Evolutionary conservation across 2,888 invertebrate species (phyloP), one percentile per base, ranked within the genome.

Genomic region (Agonopterix heracliana): DNA sequence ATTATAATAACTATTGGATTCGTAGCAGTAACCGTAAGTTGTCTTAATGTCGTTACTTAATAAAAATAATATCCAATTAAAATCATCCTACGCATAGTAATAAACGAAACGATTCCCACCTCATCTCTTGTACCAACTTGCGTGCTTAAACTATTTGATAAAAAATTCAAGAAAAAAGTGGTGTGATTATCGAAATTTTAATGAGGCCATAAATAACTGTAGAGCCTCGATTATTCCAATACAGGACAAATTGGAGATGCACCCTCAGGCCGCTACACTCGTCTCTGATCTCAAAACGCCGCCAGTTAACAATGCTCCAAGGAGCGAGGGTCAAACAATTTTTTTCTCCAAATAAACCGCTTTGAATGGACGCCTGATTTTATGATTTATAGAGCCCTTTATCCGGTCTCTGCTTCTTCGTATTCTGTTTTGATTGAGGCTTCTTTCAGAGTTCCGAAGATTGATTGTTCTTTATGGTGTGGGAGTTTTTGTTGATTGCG

Each of bases 391-490:
- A 81, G 73, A 71, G 63, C 74, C 81, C 78, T 85, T 86, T 85
- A 87, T 85, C 74, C 78, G 71, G 73, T 70, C 73, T 64, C 74
- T 73, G 77, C 79, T 81, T 77, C 84, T 75, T 68, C 74, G 78
- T 81, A 81, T 81, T 85, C 77, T 87, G 78, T 88, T 88, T 86
- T 86, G 87, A 88, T 86, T 87, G 86, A 81, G 78, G 81, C 72
- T 78, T 77, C 85, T 85, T 84, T 85, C 79, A 82, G 71, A 70
- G 74, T 64, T 63, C 69, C 71, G 67, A 83, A 87, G 87, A 88
- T 88, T 85, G 85, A 87, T 88, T 85, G 86, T 87, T 84, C 78
- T 78, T 71, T 71, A 72, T 75, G 76, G 75, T 81, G 81, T 81
- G 78, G 77, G 81, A 81, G 84, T 80, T 82, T 83, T 81, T 80